Evolutionary conservation across 2,113 vertebrate genomes (phyloP), one percentile per base, ranked within the genome.

Genomic region (Nothocercus nigrocapillus): DNA sequence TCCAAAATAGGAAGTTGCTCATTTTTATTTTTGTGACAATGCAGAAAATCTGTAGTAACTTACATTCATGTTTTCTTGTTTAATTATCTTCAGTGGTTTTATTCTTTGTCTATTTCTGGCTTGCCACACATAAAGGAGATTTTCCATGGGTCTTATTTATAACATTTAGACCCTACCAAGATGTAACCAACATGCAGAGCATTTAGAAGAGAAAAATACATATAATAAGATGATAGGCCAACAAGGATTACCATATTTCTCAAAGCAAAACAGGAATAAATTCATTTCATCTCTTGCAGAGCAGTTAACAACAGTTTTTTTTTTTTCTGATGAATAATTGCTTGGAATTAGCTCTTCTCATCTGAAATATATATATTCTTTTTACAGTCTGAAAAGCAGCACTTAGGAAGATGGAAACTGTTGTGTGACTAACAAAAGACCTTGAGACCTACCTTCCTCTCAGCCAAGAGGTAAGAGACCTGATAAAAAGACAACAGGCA

Each of bases 271-370:
- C 28, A 56, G 7, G 24, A 30, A 34, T 40, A 63, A 79, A 63
- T 75, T 38, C 8, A 42, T 18, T 2, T 28, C 30, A 3, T 78
- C 36, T 89, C 44, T 53, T 83, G 85, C 40, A 56, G 14, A 30
- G 15, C 53, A 30, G 70, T 20, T 59, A 63, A 7, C 30, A 16
- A 59, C 25, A 3, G 7, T 19, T 4, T 19, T 20, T 9, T 30
- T 70, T 2, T 56, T 66, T 18, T 3, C 17, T 16, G 36, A 56
- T 18, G 0, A 1, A 44, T 16, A 70, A 12, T 3, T 15, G 40
- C 7, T 36, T 54, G 18, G 13, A 95, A 70, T 7, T 59, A 56
- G 5, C 13, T 14, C 42, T 89, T 67, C 13, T 70, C 15, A 67
- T 58, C 16, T 61, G 61, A 83, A 80, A 59, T 72, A 9, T 3